Base-by-base conservation (phyloP, 2,113 vertebrate genomes). In the Protobothrops mucrosquamatus region DNA sequence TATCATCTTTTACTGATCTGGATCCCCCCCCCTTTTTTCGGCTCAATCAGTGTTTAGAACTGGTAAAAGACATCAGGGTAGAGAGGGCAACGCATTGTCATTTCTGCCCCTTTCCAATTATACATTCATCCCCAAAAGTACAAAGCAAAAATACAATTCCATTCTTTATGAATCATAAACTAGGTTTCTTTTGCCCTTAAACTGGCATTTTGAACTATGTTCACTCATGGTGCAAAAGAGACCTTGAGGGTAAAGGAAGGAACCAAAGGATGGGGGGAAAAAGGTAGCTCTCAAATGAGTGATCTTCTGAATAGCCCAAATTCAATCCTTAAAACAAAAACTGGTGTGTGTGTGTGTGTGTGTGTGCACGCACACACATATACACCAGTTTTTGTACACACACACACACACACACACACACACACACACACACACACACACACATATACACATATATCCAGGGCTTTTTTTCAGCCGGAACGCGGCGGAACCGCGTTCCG, bases 281-380 rank as follows among this genome's bases (percentile, higher is more conserved):
- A 96, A 97, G 97, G 95, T 92, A 97, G 95, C 95, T 97, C 97
- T 97, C 94, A 98, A 98, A 98, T 95, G 97, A 96, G 34, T 94
- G 96, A 94, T 95, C 97, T 97, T 98, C 98, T 98, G 97, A 98
- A 97, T 98, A 97, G 97, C 96, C 59, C 93, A 96, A 97, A 98
- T 98, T 98, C 97, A 97, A 98, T 98, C 98, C 97, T 97, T 98
- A 98, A 98, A 98, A 98, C 98, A 98, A 98, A 98, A 98, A 98
- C 97, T 96, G 91, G 95, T 96, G 34, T 74, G 20, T 97, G 97
- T 97, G 8, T 51, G 48, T 51, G 7, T 9, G 48, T 51, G 8
- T 8, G 7, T 1, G 1, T 0, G 1, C 48, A 1, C 48, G 0
- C 48, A 51, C 48, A 48, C 48, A 48, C 7, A 48, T 46, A 46